Evolutionary conservation across 2,797 vertebrate genomes (phyloP).

Genomic region (Mycteria americana): DNA sequence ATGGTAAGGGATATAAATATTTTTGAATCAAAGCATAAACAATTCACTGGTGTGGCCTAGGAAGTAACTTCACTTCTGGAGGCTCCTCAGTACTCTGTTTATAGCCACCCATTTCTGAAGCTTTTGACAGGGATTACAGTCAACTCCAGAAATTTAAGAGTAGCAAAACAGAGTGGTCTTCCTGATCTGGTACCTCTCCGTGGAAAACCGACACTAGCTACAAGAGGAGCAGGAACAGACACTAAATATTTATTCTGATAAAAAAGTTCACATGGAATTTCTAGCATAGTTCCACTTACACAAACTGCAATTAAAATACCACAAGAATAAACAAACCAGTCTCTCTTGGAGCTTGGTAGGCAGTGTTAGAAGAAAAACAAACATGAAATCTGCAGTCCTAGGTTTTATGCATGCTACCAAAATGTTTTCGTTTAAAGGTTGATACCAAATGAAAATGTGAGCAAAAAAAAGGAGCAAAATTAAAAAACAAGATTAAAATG

Average conservation of each 20-base stretch:
- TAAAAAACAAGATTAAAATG: background rate
- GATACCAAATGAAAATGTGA: background rate
- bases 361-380: constrained; percentile 44
- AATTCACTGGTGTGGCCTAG: background rate
- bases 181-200: background rate
- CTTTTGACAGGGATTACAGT: background rate
- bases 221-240: constrained; percentile 7
- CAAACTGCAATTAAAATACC: constrained; percentile 63
- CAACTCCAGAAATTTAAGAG: background rate
- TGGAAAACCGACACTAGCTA: constrained; percentile 6
- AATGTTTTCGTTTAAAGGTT: background rate
- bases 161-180: background rate
- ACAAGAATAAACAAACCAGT: constrained; percentile 50
- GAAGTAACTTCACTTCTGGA: background rate
- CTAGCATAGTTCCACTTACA: constrained; percentile 48
- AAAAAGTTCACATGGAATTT: constrained; percentile 53
- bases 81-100: background rate
- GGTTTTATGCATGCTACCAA: background rate
- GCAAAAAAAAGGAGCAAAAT: background rate
- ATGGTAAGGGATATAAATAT: background rate
- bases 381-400: background rate
- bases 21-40: background rate
- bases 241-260: constrained; percentile 51
- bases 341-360: constrained; percentile 9
- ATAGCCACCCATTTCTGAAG: background rate